These are phyloP conservation scores for Bagarius yarrelli DNA, from an alignment of 2,113 vertebrate genomes.

Conservation along the genomic window DNA sequence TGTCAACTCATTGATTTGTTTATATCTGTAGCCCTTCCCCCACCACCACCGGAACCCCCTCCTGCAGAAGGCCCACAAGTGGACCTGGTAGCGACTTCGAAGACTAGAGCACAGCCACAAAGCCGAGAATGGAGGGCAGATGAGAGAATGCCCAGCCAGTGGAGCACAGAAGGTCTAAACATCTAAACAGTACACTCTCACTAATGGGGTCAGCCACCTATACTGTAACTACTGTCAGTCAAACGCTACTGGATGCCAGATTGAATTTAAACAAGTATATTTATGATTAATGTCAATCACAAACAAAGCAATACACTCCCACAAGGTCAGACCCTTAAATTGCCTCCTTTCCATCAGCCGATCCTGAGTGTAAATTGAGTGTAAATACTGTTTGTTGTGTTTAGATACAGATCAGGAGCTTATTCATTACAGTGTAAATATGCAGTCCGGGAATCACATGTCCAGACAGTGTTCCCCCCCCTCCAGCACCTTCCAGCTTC, in stretches of 20 bases:
- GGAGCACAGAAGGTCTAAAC: conserved; percentile 53
- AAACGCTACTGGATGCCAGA: not conserved
- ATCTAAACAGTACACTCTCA: conserved; percentile 1
- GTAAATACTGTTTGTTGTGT: conserved; percentile 9
- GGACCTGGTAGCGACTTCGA: conserved; percentile 61
- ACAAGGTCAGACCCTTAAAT: not conserved
- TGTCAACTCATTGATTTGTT: conserved; percentile 16
- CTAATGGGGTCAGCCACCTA: conserved; percentile 18
- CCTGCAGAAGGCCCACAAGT: conserved; percentile 67
- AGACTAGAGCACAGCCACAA: conserved; percentile 56
- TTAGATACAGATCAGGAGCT: conserved; percentile 77
- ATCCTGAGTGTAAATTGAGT: conserved; percentile 5
- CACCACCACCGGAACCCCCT: conserved; percentile 82
- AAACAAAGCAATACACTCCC: not conserved
- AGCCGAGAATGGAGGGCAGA: conserved; percentile 64
- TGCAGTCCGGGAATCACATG: conserved; percentile 72
- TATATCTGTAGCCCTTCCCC: conserved; percentile 76
- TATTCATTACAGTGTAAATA: conserved; percentile 73
- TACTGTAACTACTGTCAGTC: not conserved
- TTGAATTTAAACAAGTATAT: not conserved
- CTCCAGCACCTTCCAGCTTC: conserved; percentile 64
- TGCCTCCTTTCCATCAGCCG: not conserved
- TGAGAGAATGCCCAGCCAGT: conserved; percentile 53
- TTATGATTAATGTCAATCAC: not conserved
- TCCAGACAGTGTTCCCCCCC: conserved; percentile 78